Evolutionary conservation across 2,888 invertebrate genomes (phyloP).

Genomic region (Mantis religiosa): DNA sequence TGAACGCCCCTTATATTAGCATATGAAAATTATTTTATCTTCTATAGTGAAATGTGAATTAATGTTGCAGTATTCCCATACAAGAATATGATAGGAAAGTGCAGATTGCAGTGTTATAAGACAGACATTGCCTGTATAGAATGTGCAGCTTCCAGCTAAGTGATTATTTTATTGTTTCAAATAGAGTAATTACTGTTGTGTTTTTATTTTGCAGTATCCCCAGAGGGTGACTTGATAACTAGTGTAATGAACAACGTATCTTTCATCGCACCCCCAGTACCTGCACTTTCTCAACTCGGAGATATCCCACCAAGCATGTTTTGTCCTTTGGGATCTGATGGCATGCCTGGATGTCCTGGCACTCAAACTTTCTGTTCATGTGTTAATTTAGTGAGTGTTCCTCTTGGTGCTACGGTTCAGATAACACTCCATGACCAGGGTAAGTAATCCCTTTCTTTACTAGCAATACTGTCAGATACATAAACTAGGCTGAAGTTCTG

Average conservation of each 20-base stretch:
- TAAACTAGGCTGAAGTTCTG: too few species aligned
- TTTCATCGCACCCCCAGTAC: constrained; percentile 28
- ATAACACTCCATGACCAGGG: not conserved
- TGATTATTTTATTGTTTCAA: too few species aligned
- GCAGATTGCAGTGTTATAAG: too few species aligned
- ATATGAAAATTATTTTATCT: too few species aligned
- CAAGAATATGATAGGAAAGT: too few species aligned
- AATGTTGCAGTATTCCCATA: too few species aligned
- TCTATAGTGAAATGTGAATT: too few species aligned
- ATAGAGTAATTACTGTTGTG: not conserved
- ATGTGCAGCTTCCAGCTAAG: too few species aligned
- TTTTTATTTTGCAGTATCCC: not conserved
- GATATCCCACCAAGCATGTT: constrained; percentile 25
- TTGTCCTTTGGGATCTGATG: not conserved
- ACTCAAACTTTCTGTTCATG: not conserved
- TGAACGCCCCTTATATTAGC: too few species aligned
- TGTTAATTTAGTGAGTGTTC: not conserved
- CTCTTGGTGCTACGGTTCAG: not conserved
- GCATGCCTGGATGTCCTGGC: not conserved
- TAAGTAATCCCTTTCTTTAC: not conserved
- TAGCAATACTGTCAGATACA: not conserved
- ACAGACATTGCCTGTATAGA: too few species aligned
- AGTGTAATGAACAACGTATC: constrained; percentile 29
- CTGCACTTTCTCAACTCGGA: constrained; percentile 28
- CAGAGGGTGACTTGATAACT: not conserved